These are phyloP conservation scores for Lathronympha strigana DNA, from an alignment of 2,888 invertebrate species.

Conservation along the genomic window DNA sequence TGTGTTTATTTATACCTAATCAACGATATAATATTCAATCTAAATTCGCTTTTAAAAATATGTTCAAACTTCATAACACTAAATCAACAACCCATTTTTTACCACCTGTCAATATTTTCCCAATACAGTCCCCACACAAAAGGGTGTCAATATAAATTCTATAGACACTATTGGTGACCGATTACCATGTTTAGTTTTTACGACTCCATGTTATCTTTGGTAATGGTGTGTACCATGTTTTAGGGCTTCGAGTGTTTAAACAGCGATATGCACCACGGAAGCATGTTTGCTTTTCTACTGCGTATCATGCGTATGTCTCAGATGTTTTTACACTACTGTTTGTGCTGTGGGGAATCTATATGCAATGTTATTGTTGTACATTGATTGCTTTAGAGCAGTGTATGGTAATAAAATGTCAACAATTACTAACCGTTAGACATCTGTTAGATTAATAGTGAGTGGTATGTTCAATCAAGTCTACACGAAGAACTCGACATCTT, in stretches of 20 bases:
- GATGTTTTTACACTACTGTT: slow-evolving; percentile 11
- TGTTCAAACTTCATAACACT: too few relatives aligned
- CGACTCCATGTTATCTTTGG: slow-evolving; percentile 49
- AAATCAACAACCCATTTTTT: neutral
- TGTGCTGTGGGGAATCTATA: slow-evolving; percentile 5
- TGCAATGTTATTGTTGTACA: neutral
- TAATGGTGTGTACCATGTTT: slow-evolving; percentile 47
- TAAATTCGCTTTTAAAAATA: neutral
- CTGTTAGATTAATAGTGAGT: slow-evolving; percentile 3
- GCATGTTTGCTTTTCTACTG: slow-evolving; percentile 35
- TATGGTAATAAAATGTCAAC: slow-evolving; percentile 21
- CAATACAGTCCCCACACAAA: slow-evolving; percentile 35
- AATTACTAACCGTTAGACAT: slow-evolving; percentile 17
- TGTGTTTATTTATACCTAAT: too few relatives aligned
- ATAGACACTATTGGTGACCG: slow-evolving; percentile 45
- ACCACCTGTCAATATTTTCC: slow-evolving; percentile 27
- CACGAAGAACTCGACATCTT: neutral
- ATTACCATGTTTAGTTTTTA: slow-evolving; percentile 50
- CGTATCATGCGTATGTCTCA: slow-evolving; percentile 12
- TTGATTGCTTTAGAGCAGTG: slow-evolving; percentile 20
- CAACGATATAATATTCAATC: too few relatives aligned
- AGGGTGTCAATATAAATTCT: slow-evolving; percentile 42
- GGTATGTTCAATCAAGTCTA: neutral
- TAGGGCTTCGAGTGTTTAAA: slow-evolving; percentile 44
- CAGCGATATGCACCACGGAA: slow-evolving; percentile 28